Conservation (phyloP, 2,888 invertebrate species). For the Heliconius aoede region DNA sequence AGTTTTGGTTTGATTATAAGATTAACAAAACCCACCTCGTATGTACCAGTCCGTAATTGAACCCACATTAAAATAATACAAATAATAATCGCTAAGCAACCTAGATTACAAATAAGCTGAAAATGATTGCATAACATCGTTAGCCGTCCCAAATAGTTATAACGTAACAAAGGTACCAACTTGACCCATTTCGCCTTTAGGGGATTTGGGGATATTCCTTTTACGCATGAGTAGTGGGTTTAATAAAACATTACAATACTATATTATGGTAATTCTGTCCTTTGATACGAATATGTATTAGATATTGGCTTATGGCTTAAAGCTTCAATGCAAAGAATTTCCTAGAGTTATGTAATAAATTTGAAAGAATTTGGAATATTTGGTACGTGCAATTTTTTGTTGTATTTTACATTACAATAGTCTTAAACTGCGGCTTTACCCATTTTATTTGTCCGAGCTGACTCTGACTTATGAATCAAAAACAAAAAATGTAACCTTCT, state of each 20-base stretch:
- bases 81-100: conserved; percentile 2
- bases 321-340: background rate
- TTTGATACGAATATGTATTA: conserved; percentile 6
- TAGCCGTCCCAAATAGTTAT: conserved; percentile 21
- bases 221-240: background rate
- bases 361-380: background rate
- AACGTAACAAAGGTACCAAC: conserved; percentile 21
- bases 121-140: conserved; percentile 24
- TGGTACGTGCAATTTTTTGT: background rate
- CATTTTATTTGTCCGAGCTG: too few species aligned
- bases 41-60: background rate
- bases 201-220: conserved; percentile 29
- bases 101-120: conserved; percentile 13
- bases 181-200: conserved; percentile 20
- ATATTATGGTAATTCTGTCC: background rate
- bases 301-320: background rate
- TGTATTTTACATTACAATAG: too few species aligned
- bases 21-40: background rate
- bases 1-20: background rate
- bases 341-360: background rate
- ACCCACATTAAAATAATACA: background rate
- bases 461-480: too few species aligned
- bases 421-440: too few species aligned
- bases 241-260: conserved; percentile 27
- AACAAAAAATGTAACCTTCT: too few species aligned